Conservation (phyloP, 2,113 vertebrate species). For the Chitala chitala region DNA sequence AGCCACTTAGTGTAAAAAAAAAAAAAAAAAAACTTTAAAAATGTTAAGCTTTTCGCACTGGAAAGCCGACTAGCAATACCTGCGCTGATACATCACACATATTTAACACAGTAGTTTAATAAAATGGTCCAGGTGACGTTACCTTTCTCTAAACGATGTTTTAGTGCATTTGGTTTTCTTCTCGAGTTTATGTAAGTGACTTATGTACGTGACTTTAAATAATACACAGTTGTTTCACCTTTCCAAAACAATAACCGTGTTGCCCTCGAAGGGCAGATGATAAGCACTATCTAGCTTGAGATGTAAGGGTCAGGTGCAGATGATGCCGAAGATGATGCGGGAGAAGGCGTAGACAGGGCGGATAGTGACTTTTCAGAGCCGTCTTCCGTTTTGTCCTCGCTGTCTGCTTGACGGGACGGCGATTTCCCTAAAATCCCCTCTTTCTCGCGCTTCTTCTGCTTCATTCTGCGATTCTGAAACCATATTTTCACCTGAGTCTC, state of each 20-base stretch:
- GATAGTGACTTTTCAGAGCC: slow-evolving; percentile 85
- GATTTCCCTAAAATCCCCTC: slow-evolving; percentile 82
- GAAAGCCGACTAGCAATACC: slow-evolving; percentile 65
- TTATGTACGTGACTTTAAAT: not conserved
- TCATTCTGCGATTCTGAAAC: slow-evolving; percentile 98
- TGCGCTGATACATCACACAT: slow-evolving; percentile 53
- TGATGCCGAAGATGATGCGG: slow-evolving; percentile 67
- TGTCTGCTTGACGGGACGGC: slow-evolving; percentile 63
- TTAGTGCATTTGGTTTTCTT: slow-evolving; percentile 56
- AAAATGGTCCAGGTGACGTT: slow-evolving; percentile 53
- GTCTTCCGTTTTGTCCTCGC: slow-evolving; percentile 80
- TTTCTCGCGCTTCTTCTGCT: slow-evolving; percentile 97
- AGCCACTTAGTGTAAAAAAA: slow-evolving; percentile 65
- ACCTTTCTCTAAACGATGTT: slow-evolving; percentile 64
- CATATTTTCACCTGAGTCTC: slow-evolving; percentile 99
- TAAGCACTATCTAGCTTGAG: slow-evolving; percentile 63
- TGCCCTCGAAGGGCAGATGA: not conserved
- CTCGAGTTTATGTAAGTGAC: too few species aligned
- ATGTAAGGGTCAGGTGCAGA: slow-evolving; percentile 73
- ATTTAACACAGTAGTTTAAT: slow-evolving; percentile 70
- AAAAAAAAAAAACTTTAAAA: slow-evolving; percentile 73
- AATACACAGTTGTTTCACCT: not conserved
- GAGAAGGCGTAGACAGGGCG: slow-evolving; percentile 80
- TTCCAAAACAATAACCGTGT: not conserved
- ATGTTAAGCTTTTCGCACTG: slow-evolving; percentile 72